Conservation (phyloP, 2,888 invertebrate genomes). For the Cantharis rustica region DNA sequence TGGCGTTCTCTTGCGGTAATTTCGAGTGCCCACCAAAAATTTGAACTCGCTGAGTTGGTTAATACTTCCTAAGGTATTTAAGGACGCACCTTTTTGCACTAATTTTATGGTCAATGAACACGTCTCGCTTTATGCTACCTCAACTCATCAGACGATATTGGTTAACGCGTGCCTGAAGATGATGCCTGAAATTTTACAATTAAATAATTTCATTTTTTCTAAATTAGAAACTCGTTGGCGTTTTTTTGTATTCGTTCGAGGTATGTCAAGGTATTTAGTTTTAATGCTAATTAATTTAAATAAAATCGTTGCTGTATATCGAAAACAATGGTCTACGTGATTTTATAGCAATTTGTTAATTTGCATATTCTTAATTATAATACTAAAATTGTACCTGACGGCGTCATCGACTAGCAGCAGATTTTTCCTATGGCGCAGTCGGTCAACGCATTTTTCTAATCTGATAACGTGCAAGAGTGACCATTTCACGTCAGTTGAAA, state of each 20-base stretch:
- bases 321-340: slow-evolving; percentile 4
- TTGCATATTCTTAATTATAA: slow-evolving; percentile 2
- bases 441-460: not conserved
- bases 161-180: not conserved
- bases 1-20: not conserved
- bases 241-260: not conserved
- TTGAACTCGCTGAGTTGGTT: not conserved
- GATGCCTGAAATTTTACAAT: not conserved
- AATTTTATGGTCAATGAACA: slow-evolving; percentile 8
- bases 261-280: not conserved
- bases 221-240: not conserved
- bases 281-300: slow-evolving; percentile 3
- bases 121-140: slow-evolving; percentile 1
- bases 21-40: not conserved
- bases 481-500: not conserved
- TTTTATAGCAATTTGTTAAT: slow-evolving; percentile 3
- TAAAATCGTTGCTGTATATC: slow-evolving; percentile 1
- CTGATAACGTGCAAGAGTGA: not conserved
- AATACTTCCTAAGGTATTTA: not conserved
- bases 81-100: not conserved
- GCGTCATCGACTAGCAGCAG: not conserved
- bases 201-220: not conserved
- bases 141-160: not conserved
- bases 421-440: not conserved
- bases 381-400: not conserved